Evolutionary conservation across 2,888 invertebrate species (phyloP), one percentile per base, ranked within the genome.

Genomic region (Congeria kusceri): DNA sequence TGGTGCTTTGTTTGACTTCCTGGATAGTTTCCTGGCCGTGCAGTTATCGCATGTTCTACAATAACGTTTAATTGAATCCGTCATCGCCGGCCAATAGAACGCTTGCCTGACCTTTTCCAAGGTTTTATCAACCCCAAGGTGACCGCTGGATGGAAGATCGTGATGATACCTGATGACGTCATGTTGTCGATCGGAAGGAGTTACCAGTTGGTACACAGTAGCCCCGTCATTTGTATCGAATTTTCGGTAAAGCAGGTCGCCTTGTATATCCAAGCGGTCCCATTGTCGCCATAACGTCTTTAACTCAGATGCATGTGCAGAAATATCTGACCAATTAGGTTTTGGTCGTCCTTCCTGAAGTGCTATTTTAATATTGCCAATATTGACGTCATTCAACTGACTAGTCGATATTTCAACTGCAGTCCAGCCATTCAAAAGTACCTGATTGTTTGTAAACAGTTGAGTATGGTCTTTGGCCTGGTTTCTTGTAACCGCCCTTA

Each of bases 101-200:
- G 20, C 13, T 32, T 65, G 70, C 29, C 61, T 27, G 13, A 70
- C 32, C 32, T 46, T 63, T n/a, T 27, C 18, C 15, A 74, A 46
- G 7, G 74, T 79, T 61, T 68, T 77, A 23, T 57, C 56, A 20
- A 68, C 62, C 7, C 73, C 77, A 13, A 81, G 58, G 46, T 88
- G 87, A 18, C 81, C 87, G 20, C 73, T 69, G 15, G 70, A 63
- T 20, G 64, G 65, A 1, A 72, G 49, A 29, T 81, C 81, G 65
- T 70, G 65, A 29, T 20, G 49, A 20, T 32, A 23, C 23, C 15
- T 67, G 5, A 67, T 25, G 13, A 44, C 46, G 11, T 44, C 46
- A n/a, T 25, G 2, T n/a, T 23, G 20, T 4, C 61, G 13, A 15
- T 61, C 61, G n/a, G 27, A 61, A 13, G 46, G 46, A 18, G 46